A percentile compares a stretch with the other conserved stretches of the same genome.
Conservation (phyloP, 2,888 invertebrate genomes). For the Heliconius hortense region DNA sequence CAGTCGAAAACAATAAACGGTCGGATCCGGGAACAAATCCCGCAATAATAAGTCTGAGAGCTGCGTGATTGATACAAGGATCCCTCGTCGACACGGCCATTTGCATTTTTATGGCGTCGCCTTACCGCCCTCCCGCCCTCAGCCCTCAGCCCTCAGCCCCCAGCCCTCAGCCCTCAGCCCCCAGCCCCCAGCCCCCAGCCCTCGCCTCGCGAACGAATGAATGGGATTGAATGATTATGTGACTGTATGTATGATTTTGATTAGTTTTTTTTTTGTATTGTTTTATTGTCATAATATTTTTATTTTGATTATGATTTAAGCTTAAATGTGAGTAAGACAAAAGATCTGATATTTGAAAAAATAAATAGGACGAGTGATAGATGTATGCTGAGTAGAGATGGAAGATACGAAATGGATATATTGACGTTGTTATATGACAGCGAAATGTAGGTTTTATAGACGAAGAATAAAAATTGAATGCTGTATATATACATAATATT, state of each 20-base stretch:
- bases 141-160: conserved; percentile 39
- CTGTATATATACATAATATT: too few species aligned
- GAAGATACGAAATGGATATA: too few species aligned
- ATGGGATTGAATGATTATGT: conserved; percentile 36
- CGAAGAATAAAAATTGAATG: too few species aligned
- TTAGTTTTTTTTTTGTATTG: neutral
- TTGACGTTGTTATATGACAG: too few species aligned
- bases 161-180: conserved; percentile 38
- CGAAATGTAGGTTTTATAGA: too few species aligned
- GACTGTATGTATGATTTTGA: conserved; percentile 20
- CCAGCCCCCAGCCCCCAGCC: conserved; percentile 38
- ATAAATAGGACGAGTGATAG: too few species aligned
- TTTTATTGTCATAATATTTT: conserved; percentile 6
- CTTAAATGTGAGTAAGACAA: too few species aligned
- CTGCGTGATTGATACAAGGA: conserved; percentile 75
- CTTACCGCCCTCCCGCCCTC: conserved; percentile 38
- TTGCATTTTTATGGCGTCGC: conserved; percentile 78
- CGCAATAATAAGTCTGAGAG: conserved; percentile 67
- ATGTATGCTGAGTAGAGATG: too few species aligned
- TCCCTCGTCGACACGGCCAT: conserved; percentile 83
- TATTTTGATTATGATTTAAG: neutral
- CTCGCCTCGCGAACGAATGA: conserved; percentile 39
- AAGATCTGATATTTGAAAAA: too few species aligned
- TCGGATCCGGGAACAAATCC: conserved; percentile 59
- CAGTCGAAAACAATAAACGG: conserved; percentile 65